phyloP scores from a whole-genome alignment of 2,888 invertebrate genomes.

The Nasonovia ribisnigri region DNA sequence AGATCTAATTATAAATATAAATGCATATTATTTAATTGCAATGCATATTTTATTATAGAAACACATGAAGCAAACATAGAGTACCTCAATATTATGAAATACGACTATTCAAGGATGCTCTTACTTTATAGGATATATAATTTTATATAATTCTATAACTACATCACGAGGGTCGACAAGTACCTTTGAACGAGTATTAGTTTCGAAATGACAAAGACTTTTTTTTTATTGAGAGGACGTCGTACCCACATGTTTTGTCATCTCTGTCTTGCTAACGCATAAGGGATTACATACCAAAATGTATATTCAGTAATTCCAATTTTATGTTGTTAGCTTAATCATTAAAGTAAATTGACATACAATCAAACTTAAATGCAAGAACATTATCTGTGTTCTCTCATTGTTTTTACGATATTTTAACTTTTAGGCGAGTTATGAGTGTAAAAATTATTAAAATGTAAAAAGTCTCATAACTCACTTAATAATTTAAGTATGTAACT shows the following conservation, averaged over 20 bases:
- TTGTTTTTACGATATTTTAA: too few relatives aligned
- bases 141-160: slow-evolving; percentile 21
- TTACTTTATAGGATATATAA: neutral
- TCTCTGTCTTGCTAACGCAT: neutral
- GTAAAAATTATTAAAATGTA: too few relatives aligned
- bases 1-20: neutral
- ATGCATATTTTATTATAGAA: slow-evolving; percentile 12
- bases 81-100: slow-evolving; percentile 22
- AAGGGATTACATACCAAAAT: neutral
- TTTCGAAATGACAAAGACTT: neutral
- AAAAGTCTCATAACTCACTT: too few relatives aligned
- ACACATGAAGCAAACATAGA: neutral
- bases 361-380: too few relatives aligned
- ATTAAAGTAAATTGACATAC: too few relatives aligned
- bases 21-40: neutral
- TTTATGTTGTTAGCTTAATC: too few relatives aligned
- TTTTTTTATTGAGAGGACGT: neutral
- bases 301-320: too few relatives aligned
- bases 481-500: too few relatives aligned
- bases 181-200: neutral
- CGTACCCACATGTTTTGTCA: neutral
- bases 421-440: too few relatives aligned
- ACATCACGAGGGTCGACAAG: neutral
- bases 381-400: too few relatives aligned
- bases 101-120: slow-evolving; percentile 34